phyloP scores from a whole-genome alignment of 2,797 vertebrate species.

The Zalophus californianus region DNA sequence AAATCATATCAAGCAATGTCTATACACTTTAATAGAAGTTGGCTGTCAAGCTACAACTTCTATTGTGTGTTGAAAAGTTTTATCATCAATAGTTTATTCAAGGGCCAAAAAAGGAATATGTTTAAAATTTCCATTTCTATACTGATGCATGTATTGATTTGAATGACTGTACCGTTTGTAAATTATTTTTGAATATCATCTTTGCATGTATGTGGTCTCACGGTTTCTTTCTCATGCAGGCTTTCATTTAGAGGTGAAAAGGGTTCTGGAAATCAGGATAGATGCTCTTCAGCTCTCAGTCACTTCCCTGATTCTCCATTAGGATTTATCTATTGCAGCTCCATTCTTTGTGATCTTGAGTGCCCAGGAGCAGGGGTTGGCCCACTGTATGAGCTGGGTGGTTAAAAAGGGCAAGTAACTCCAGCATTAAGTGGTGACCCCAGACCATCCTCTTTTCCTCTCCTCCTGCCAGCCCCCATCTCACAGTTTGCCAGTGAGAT shows the following conservation, averaged over 20 bases:
- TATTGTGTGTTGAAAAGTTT: not conserved
- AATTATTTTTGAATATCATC: constrained; percentile 12
- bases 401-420: not conserved
- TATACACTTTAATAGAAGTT: not conserved
- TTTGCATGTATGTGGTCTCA: not conserved
- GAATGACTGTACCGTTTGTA: not conserved
- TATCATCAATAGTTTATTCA: not conserved
- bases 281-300: not conserved
- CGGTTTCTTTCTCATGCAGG: not conserved
- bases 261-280: not conserved
- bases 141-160: not conserved
- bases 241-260: not conserved
- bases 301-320: not conserved
- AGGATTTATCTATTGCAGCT: not conserved
- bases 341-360: not conserved
- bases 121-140: not conserved
- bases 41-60: not conserved
- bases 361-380: not conserved
- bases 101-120: not conserved
- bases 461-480: not conserved
- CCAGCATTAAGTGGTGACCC: not conserved
- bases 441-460: not conserved
- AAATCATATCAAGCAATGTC: not conserved
- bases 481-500: not conserved
- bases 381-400: not conserved